A percentile compares a stretch with the other conserved stretches of the same genome.
phyloP scores from a whole-genome alignment of 2,888 invertebrate species.

The Scelioninae gen. 1 region DNA sequence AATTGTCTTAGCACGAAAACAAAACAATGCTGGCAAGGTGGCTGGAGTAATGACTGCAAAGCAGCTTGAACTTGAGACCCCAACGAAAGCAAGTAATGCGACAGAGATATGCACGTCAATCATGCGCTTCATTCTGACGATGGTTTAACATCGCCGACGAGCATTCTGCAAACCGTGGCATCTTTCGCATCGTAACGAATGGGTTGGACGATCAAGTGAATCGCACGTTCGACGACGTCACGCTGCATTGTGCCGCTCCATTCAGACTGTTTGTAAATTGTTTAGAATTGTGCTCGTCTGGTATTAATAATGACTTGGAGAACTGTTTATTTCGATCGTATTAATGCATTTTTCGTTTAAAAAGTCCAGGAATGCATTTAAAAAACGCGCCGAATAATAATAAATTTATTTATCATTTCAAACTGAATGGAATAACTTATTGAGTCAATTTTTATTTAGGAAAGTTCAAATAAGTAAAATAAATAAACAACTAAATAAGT shows the following conservation, averaged over 20 bases:
- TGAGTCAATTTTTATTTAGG: too few species aligned
- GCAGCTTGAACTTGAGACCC: slow-evolving; percentile 62
- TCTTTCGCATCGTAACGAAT: too few species aligned
- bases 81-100: slow-evolving; percentile 66
- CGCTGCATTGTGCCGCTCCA: slow-evolving; percentile 41
- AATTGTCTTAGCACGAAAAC: slow-evolving; percentile 43
- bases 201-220: too few species aligned
- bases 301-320: slow-evolving; percentile 45
- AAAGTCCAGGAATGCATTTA: too few species aligned
- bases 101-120: slow-evolving; percentile 63
- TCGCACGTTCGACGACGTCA: slow-evolving; percentile 56
- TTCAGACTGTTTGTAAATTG: slow-evolving; percentile 55
- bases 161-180: too few species aligned
- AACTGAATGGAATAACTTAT: too few species aligned
- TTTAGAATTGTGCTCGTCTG: slow-evolving; percentile 40
- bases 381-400: too few species aligned
- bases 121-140: slow-evolving; percentile 48
- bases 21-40: slow-evolving; percentile 62
- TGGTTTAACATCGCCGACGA: too few species aligned
- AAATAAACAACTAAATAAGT: too few species aligned
- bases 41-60: slow-evolving; percentile 60
- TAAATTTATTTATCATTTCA: too few species aligned
- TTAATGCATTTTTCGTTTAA: too few species aligned
- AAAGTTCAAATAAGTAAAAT: too few species aligned
- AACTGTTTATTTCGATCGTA: slow-evolving; percentile 44